Percentiles rank a stretch among this genome's conserved stretches.
Conservation (phyloP, 37 sponge, comb jelly and placozoan species). For the Oscarella lobularis region DNA sequence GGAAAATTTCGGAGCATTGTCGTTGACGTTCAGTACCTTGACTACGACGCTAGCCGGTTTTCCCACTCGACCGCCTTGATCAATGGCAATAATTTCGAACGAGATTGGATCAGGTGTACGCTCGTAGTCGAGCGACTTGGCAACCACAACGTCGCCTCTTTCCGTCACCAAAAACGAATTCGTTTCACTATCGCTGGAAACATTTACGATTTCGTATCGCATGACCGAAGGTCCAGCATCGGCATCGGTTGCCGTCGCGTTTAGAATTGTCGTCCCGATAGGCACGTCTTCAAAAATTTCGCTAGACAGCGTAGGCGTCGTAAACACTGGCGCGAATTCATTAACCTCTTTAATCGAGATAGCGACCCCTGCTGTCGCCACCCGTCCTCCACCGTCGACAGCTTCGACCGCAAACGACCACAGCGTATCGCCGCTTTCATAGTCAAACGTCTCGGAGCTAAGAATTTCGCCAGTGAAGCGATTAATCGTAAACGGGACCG, state of each 20-base stretch:
- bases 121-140: neutral
- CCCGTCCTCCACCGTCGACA: conserved; percentile 18
- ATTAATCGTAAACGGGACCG: neutral
- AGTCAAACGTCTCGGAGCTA: conserved; percentile 31
- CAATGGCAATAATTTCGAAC: neutral
- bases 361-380: neutral
- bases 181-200: neutral
- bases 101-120: neutral
- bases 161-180: neutral
- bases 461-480: conserved; percentile 2
- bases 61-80: neutral
- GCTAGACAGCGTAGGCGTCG: neutral
- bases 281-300: conserved; percentile 4
- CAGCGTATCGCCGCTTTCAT: conserved; percentile 6
- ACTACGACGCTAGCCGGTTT: neutral
- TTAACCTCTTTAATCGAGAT: conserved; percentile 12
- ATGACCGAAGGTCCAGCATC: neutral
- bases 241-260: neutral
- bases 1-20: neutral
- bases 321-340: conserved; percentile 15
- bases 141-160: neutral
- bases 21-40: neutral
- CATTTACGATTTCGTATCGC: neutral
- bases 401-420: conserved; percentile 5
- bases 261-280: neutral